Conservation (phyloP, 2,888 invertebrate species). For the Barypeithes pellucidus region DNA sequence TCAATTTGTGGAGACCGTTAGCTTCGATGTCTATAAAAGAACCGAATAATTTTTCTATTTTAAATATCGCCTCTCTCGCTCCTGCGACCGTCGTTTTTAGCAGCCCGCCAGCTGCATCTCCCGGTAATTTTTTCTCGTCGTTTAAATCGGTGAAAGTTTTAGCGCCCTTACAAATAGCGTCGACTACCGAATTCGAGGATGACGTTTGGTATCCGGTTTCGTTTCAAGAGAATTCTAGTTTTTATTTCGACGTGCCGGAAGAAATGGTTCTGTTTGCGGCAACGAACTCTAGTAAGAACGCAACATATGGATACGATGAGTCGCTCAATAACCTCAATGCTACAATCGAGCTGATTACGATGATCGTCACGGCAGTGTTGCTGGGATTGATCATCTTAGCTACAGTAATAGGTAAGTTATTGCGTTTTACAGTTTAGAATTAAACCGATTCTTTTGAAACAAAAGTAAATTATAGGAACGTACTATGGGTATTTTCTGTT, state of each 20-base stretch:
- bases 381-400: conserved; percentile 77
- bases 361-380: conserved; percentile 76
- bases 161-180: conserved; percentile 27
- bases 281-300: conserved; percentile 52
- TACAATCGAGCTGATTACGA: conserved; percentile 73
- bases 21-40: conserved; percentile 62
- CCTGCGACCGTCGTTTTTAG: conserved; percentile 34
- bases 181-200: conserved; percentile 56
- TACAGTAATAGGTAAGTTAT: conserved; percentile 76
- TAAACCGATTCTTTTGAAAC: no score
- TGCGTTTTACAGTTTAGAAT: not conserved
- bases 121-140: conserved; percentile 49
- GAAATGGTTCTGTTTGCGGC: conserved; percentile 50
- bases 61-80: conserved; percentile 47
- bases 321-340: conserved; percentile 61
- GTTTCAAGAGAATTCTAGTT: conserved; percentile 61
- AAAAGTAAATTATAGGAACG: no score
- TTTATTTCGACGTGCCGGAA: conserved; percentile 56
- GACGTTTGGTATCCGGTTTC: conserved; percentile 64
- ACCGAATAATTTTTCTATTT: conserved; percentile 54
- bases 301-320: conserved; percentile 42
- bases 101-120: conserved; percentile 47
- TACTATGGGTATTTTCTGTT: no score
- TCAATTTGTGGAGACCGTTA: conserved; percentile 62
- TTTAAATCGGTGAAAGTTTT: conserved; percentile 42